Evolutionary conservation across 2,888 invertebrate species (phyloP), one percentile per base, ranked within the genome.

Genomic region (Pantelozetes paolii): DNA sequence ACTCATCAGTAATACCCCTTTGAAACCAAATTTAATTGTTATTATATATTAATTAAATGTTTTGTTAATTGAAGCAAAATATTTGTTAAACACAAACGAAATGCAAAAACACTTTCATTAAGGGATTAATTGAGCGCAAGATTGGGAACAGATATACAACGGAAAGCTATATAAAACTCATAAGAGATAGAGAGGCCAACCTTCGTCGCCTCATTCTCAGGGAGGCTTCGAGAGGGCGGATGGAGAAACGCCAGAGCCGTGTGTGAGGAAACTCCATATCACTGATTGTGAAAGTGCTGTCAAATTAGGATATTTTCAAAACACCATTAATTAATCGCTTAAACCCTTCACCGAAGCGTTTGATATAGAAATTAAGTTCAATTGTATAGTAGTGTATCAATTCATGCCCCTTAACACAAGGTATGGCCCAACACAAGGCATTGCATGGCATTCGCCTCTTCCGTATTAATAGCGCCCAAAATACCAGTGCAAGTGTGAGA

Each of bases 181-280:
- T 13, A 64, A 62, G 36, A 20, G 64, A 50, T 50, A 50, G 50
- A 20, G 20, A 50, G n/a, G 9, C 69, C 18, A 20, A 69, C 69
- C 69, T 69, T 69, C 69, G 69, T 8, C 69, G 69, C 45, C 69
- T 69, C 69, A 69, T 69, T 69, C 69, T 69, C 15, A 45, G 26
- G 26, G 69, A 69, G 69, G 69, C 42, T 45, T 69, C 69, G 45
- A 69, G 69, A 69, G 69, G 69, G 40, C 13, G 40, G 69, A 69
- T 69, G 45, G 40, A 40, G 23, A 23, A 57, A 20, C 23, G 36
- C 69, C 69, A 69, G 26, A 69, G 45, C 23, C 69, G 42, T 26
- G 26, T 40, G 15, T 69, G 42, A 42, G 69, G 45, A 26, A 69
- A 69, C 45, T 69, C 69, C 69, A 69, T 36, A 26, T 69, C 45